phyloP scores from a whole-genome alignment of 2,113 vertebrate genomes.

The Lynx canadensis region DNA sequence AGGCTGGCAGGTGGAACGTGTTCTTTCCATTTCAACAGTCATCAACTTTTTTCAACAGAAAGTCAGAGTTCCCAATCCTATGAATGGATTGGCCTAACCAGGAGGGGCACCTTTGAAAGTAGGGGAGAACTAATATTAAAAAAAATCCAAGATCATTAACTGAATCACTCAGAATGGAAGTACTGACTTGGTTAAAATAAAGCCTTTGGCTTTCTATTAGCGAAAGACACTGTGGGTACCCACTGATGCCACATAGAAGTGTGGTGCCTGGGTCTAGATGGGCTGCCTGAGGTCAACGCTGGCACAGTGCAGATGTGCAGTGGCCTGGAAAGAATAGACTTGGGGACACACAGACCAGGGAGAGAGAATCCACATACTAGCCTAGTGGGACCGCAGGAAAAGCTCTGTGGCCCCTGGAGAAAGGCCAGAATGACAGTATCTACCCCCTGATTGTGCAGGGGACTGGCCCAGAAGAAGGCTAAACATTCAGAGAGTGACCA shows the following conservation, averaged over 20 bases:
- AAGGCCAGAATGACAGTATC: neutral
- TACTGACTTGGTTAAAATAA: neutral
- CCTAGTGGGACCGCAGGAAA: neutral
- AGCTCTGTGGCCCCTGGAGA: rapidly evolving
- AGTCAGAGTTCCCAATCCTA: neutral
- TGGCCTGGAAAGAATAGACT: neutral
- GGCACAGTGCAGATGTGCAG: rapidly evolving
- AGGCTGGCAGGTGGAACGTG: too few relatives aligned
- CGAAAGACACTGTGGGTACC: neutral
- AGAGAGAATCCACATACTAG: neutral
- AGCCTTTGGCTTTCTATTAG: neutral
- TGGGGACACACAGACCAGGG: too few relatives aligned
- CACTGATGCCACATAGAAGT: neutral
- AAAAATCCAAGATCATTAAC: neutral
- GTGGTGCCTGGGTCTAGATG: neutral
- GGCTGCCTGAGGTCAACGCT: neutral
- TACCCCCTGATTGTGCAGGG: rapidly evolving
- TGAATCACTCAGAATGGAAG: neutral
- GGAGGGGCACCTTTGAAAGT: neutral
- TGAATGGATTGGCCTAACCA: neutral
- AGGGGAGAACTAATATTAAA: neutral
- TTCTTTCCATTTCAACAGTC: neutral
- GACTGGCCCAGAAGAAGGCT: neutral
- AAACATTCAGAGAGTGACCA: neutral
- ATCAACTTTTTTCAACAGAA: neutral